Conservation (phyloP, 1,140 invertebrate genomes). For the Tetragonula clypearis region DNA sequence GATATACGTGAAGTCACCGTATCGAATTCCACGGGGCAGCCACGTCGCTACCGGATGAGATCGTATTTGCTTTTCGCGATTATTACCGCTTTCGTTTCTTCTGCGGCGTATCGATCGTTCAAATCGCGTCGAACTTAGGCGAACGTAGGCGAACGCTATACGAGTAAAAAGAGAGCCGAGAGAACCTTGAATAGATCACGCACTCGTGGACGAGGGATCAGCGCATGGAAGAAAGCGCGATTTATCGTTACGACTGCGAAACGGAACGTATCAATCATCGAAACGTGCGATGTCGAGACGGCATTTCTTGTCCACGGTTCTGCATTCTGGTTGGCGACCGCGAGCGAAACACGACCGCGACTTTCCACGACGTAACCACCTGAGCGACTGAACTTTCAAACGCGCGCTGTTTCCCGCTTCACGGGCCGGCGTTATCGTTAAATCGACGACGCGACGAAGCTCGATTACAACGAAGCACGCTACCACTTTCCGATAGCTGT, state of each 20-base stretch:
- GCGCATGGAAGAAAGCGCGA: neutral
- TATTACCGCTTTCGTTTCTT: neutral
- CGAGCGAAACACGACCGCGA: conserved; percentile 1
- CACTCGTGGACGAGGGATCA: no score
- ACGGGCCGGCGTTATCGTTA: conserved; percentile 14
- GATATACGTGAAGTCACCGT: neutral
- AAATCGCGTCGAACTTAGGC: neutral
- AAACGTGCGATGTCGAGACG: no score
- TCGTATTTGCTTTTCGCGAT: conserved; percentile 18
- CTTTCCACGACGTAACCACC: conserved; percentile 40
- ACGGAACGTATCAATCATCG: neutral
- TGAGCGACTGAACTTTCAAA: conserved; percentile 61
- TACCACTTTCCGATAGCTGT: conserved; percentile 14
- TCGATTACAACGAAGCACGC: neutral
- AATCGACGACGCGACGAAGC: neutral
- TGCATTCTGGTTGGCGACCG: neutral
- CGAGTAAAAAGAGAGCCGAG: neutral
- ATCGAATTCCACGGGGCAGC: conserved; percentile 13
- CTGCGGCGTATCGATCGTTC: conserved; percentile 20
- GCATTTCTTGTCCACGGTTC: neutral
- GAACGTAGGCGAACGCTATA: neutral
- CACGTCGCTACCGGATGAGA: neutral
- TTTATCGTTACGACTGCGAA: neutral
- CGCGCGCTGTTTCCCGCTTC: conserved; percentile 23
- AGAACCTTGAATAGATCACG: neutral